phyloP scores from a whole-genome alignment of 2,113 vertebrate species.

The Protomyctophum bolini region DNA sequence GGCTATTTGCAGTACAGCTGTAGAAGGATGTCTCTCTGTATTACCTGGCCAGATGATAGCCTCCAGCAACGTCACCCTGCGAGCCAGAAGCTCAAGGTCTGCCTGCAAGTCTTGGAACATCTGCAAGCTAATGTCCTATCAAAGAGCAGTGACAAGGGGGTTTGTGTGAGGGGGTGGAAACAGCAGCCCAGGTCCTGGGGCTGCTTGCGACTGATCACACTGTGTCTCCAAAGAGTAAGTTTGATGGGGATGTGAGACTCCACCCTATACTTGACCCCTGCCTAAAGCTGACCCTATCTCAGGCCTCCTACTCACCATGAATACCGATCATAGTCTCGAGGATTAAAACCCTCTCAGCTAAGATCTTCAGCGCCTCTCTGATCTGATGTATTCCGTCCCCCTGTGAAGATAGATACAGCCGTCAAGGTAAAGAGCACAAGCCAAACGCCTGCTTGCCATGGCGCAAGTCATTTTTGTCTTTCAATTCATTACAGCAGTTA shows the following conservation, averaged over 20 bases:
- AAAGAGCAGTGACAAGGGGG: slow-evolving; percentile 87
- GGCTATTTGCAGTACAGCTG: slow-evolving; percentile 31
- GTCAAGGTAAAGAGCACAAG: slow-evolving; percentile 85
- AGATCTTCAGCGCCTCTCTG: slow-evolving; percentile 99
- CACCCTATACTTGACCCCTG: slow-evolving; percentile 63
- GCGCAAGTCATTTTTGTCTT: slow-evolving; percentile 65
- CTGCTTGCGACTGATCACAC: slow-evolving; percentile 58
- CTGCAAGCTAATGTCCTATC: slow-evolving; percentile 98
- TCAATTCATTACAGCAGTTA: slow-evolving; percentile 72
- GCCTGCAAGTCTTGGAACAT: slow-evolving; percentile 95
- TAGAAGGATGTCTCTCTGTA: slow-evolving; percentile 56
- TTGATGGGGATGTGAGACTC: slow-evolving; percentile 42
- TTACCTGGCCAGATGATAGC: slow-evolving; percentile 99
- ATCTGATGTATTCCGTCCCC: slow-evolving; percentile 99
- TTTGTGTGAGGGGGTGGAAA: slow-evolving; percentile 65
- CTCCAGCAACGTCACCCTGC: slow-evolving; percentile 99
- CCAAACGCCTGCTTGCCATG: slow-evolving; percentile 73
- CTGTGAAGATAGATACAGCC: slow-evolving; percentile 96
- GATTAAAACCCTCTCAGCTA: slow-evolving; percentile 99
- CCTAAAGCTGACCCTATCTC: slow-evolving; percentile 78
- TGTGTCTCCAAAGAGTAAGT: slow-evolving; percentile 57
- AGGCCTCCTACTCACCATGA: slow-evolving; percentile 94
- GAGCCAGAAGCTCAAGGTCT: slow-evolving; percentile 97
- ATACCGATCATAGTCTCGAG: slow-evolving; percentile 99
- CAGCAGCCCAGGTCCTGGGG: slow-evolving; percentile 65